Evolutionary conservation across 2,113 vertebrate species (phyloP), one percentile per base, ranked within the genome.

Genomic region (Collichthys lucidus): DNA sequence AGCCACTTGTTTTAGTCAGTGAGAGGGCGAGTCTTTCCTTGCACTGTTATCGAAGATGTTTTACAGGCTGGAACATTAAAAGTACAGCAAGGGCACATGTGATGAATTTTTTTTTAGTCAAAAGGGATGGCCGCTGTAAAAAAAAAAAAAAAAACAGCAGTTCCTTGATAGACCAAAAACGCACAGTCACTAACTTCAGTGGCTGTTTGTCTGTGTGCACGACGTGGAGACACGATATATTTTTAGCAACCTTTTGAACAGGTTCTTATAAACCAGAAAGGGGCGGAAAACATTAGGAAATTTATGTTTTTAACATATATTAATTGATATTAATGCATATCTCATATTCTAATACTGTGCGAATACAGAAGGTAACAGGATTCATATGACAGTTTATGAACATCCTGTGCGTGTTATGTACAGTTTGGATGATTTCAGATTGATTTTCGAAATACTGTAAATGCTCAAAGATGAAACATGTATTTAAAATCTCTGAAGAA

Each of bases 111-210:
- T 56, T 60, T 56, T 60, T 26, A 64, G 50, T 77, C 65, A 76
- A 8, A 50, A 74, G 6, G 66, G 16, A 55, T 31, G 24, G 19
- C 17, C 44, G 61, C 40, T 62, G 63, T 46, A 24, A 40, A 8
- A 40, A 40, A 35, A 1, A 24, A 40, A 8, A 40, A 40, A 35
- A 1, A 5, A 60, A 68, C 55, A 44, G 73, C 24, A 56, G 77
- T 81, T 80, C 68, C 47, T 79, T 66, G 68, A 86, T 56, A 82
- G 88, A 91, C 82, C 85, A 92, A 91, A 92, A 68, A 69, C 66
- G 20, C 63, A 44, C 55, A 19, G 50, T 55, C 16, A 22, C 44
- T 61, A 68, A 62, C 57, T 17, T 82, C 72, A 19, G n/a, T 65
- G 78, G 46, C 68, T 80, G 10, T 72, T 82, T 66, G 55, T 64